Percentiles rank a stretch among this genome's conserved stretches.
Conservation (phyloP, 37 sponge, comb jelly and placozoan genomes). For the Agelas oroides region DNA sequence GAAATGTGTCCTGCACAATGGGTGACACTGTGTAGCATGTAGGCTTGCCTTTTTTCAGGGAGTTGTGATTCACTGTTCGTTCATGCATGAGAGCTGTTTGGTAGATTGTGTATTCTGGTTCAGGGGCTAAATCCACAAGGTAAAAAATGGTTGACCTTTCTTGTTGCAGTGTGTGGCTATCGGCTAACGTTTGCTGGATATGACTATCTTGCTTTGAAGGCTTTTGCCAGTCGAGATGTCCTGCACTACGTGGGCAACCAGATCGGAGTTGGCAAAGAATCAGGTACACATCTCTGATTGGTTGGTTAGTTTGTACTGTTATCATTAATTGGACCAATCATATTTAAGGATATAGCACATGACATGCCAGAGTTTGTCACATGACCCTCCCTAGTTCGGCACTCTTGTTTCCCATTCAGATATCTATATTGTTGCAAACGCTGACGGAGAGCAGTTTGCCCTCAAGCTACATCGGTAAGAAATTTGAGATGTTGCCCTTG, state of each 20-base stretch:
- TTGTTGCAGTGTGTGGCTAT: constrained; percentile 75
- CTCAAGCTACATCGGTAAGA: constrained; percentile 92
- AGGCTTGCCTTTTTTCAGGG: too few species aligned
- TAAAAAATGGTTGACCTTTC: not conserved
- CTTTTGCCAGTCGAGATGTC: constrained; percentile 71
- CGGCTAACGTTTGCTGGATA: constrained; percentile 96
- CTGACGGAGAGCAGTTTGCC: constrained; percentile 77
- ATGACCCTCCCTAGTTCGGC: too few species aligned
- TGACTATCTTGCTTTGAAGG: constrained; percentile 96
- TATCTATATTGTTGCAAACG: constrained; percentile 93
- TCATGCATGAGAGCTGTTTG: too few species aligned
- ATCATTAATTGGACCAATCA: too few species aligned
- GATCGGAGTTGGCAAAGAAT: constrained; percentile 99
- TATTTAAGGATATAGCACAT: not conserved
- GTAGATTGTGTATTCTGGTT: too few species aligned
- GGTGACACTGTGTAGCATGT: too few species aligned
- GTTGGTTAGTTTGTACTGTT: not conserved
- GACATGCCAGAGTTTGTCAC: not conserved
- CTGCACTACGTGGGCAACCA: constrained; percentile 94
- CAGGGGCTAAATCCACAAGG: too few species aligned
- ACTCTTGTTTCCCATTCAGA: constrained; percentile 43
- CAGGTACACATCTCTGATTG: constrained; percentile 55
- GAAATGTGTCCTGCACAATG: too few species aligned
- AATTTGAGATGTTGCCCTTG: too few species aligned
- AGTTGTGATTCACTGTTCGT: too few species aligned